Percentiles rank a stretch among this genome's conserved stretches.
Evolutionary conservation across 2,113 vertebrate genomes (phyloP).

Genomic region (Microtus oregoni): DNA sequence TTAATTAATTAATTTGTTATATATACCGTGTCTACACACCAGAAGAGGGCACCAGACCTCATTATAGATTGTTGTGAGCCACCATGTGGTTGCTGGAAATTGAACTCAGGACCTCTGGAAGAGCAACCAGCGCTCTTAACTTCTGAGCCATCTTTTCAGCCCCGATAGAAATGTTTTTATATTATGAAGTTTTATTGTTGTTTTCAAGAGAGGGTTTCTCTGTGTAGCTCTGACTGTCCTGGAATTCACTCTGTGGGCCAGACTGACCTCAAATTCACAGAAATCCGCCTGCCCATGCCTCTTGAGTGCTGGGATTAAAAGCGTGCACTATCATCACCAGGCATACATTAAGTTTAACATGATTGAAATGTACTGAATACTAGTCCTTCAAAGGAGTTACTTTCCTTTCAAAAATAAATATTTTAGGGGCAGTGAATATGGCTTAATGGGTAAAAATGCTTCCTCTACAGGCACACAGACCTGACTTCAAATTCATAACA

Average conservation of each 20-base stretch:
- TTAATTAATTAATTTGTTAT: background rate
- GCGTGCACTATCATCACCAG: background rate
- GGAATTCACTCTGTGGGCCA: background rate
- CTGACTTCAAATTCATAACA: background rate
- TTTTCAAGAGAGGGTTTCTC: background rate
- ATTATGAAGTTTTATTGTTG: background rate
- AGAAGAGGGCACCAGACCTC: background rate
- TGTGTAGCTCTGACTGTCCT: background rate
- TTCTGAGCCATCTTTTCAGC: background rate
- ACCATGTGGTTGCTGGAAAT: background rate
- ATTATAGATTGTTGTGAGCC: background rate
- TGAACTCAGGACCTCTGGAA: background rate
- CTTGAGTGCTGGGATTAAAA: background rate
- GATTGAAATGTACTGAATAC: background rate
- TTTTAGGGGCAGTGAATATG: background rate
- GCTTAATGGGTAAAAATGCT: background rate
- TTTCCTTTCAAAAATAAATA: conserved; percentile 44
- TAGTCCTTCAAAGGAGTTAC: conserved; percentile 18
- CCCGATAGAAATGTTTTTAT: background rate
- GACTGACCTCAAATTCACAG: background rate
- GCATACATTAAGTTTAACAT: background rate
- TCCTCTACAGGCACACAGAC: background rate
- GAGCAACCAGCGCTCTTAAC: background rate
- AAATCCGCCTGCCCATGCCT: background rate
- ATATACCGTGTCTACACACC: background rate